Base-by-base conservation (phyloP, 2,797 vertebrate species). In the Melanotaenia maccullochi region DNA sequence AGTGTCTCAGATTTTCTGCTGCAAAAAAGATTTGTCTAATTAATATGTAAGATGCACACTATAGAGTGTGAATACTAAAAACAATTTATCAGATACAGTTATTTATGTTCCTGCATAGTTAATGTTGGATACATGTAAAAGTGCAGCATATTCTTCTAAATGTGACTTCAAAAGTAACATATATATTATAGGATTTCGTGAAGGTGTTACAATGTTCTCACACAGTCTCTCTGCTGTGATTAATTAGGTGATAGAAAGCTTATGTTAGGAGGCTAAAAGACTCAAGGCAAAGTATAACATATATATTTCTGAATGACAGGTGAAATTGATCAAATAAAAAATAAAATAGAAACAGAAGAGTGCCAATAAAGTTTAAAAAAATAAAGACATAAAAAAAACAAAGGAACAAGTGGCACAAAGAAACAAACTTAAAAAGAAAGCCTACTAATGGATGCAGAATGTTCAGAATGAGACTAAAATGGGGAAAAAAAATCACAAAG, bases 1-100 rank as follows among this genome's bases (percentile, higher is more conserved):
- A 75, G 75, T 81, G 62, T 59, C 68, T 35, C 11, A 78, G 76
- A 57, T 61, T 79, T 87, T 82, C 65, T 28, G 33, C 63, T 62
- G 66, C 73, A 57, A 4, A 75, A 78, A 62, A 73, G 68, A 85
- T 83, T 82, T 64, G 56, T 83, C 75, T 71, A 74, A 87, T 89
- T 87, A 84, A 85, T 76, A 72, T 79, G 75, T 81, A 68, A 75
- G 71, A 64, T 36, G 66, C 65, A 65, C 66, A 63, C 51, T 63
- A 55, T 74, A 28, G 28, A 65, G 60, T 69, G 72, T 69, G 71
- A 80, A 69, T 69, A 54, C 62, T 32, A 76, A 61, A 59, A 73
- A 66, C 33, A 25, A 51, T 52, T 28, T 68, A 70, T 56, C 18
- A 68, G 77, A 63, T 28, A 28, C 28, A 28, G 28, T 65, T 1